Conservation (phyloP, 1,140 invertebrate species). For the Nomia melanderi region DNA sequence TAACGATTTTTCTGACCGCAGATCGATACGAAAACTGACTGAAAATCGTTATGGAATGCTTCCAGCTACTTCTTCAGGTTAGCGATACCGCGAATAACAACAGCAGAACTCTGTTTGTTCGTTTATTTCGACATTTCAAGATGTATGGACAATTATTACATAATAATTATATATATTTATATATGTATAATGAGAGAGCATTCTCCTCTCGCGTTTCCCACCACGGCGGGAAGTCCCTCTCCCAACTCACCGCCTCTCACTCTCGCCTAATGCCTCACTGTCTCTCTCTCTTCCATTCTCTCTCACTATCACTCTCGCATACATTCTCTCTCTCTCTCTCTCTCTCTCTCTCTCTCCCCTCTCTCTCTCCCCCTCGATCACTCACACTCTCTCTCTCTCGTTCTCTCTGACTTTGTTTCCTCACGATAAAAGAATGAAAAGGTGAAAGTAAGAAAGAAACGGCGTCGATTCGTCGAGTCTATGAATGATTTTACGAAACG, state of each 20-base stretch:
- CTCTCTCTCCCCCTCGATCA: slow-evolving; percentile 6
- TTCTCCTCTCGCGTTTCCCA: slow-evolving; percentile 60
- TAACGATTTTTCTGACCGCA: too few species aligned
- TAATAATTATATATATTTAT: slow-evolving; percentile 81
- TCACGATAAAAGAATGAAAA: slow-evolving; percentile 42
- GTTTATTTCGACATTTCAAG: slow-evolving; percentile 80
- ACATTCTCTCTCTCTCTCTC: slow-evolving; percentile 14
- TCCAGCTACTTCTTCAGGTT: too few species aligned
- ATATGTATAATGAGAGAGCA: slow-evolving; percentile 72
- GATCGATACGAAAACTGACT: too few species aligned
- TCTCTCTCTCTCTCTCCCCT: background rate
- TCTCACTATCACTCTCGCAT: slow-evolving; percentile 25
- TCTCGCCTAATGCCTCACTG: slow-evolving; percentile 39
- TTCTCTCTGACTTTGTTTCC: slow-evolving; percentile 37
- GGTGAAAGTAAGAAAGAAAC: slow-evolving; percentile 46
- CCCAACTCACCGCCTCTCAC: slow-evolving; percentile 56
- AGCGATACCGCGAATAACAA: too few species aligned
- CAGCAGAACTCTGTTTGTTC: slow-evolving; percentile 78
- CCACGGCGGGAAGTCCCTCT: background rate
- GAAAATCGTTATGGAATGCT: too few species aligned
- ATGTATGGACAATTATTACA: slow-evolving; percentile 81
- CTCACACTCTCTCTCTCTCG: background rate
- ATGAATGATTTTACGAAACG: slow-evolving; percentile 78
- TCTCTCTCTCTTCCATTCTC: slow-evolving; percentile 10
- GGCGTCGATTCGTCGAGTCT: slow-evolving; percentile 51